Conservation (phyloP, 2,888 invertebrate genomes). For the Esperia sulphurella region DNA sequence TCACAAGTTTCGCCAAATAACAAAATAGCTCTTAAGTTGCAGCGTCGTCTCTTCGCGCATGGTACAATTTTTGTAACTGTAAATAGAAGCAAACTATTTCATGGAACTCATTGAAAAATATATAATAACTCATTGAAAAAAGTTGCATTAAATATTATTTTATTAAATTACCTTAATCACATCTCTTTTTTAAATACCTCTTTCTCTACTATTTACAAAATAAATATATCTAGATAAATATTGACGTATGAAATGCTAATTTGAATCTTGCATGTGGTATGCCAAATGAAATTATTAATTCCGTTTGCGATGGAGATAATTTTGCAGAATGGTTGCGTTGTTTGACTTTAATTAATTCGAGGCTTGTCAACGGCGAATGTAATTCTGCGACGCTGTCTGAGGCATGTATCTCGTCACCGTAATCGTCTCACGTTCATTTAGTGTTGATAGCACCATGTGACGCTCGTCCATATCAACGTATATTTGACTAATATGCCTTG, state of each 20-base stretch:
- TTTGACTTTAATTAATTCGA: conserved; percentile 77
- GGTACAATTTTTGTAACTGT: no score
- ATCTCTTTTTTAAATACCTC: no score
- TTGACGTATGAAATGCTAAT: conserved; percentile 29
- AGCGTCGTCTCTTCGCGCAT: no score
- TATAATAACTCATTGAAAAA: no score
- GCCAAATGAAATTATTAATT: conserved; percentile 66
- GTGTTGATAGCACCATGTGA: conserved; percentile 24
- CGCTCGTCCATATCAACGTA: not conserved
- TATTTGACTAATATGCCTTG: not conserved
- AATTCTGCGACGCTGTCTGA: conserved; percentile 62
- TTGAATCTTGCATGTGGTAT: conserved; percentile 38
- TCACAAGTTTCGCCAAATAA: no score
- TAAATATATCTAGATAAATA: conserved; percentile 15
- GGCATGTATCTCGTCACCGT: conserved; percentile 59
- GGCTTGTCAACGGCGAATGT: conserved; percentile 71
- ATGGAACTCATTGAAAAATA: no score
- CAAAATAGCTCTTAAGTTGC: no score
- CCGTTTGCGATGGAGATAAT: conserved; percentile 67
- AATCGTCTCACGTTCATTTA: conserved; percentile 55
- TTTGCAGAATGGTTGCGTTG: conserved; percentile 66
- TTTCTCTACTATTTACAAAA: no score
- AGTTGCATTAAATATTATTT: no score
- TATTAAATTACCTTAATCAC: no score
- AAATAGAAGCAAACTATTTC: no score